Base-by-base conservation (phyloP, 2,888 invertebrate genomes). In the Tachina lurida region DNA sequence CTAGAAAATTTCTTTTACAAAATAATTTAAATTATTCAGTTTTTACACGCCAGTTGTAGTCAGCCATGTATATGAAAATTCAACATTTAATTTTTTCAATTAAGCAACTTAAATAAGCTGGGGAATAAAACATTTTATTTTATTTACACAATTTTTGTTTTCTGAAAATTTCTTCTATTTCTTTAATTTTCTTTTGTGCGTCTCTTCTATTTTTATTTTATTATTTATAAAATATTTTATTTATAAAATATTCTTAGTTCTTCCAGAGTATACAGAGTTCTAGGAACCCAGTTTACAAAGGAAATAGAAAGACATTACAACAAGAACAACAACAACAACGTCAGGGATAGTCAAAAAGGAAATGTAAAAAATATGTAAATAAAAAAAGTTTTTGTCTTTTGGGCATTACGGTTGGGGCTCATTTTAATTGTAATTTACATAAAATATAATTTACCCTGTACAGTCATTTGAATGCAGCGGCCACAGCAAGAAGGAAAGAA, bases 381-480 rank as follows among this genome's bases (percentile, higher is more conserved):
- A 43, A 74, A 77, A 82, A 81, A 85, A 82, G 78, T 68, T 70
- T 67, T 63, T 85, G 78, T 82, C 82, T 82, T 82, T 68, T 39
- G 77, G 78, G 75, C 58, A 71, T 82, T 63, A 58, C 17, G 52
- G 74, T 75, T 49, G 73, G 63, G 58, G 63, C 63, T 31, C 31
- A 31, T 31, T 78, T 82, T 58, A 75, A 52, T 71, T 78, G 63
- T 70, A 85, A 82, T 85, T 85, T 85, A 82, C 85, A 78, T 85
- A 82, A 82, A 85, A 85, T 85, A 78, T 78, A 85, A 75, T 85
- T 85, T 85, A 43, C 65, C 74, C 45, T 22, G 5, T 76, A 52
- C 77, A 60, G 52, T 22, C 31, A 77, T 49, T 58, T 73, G 15
- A 56, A 71, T 47, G 19, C 63, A 73, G 19, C 63, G 65, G 22